Evolutionary conservation across 1,140 invertebrate species (phyloP).

Genomic region (Venturia canescens): DNA sequence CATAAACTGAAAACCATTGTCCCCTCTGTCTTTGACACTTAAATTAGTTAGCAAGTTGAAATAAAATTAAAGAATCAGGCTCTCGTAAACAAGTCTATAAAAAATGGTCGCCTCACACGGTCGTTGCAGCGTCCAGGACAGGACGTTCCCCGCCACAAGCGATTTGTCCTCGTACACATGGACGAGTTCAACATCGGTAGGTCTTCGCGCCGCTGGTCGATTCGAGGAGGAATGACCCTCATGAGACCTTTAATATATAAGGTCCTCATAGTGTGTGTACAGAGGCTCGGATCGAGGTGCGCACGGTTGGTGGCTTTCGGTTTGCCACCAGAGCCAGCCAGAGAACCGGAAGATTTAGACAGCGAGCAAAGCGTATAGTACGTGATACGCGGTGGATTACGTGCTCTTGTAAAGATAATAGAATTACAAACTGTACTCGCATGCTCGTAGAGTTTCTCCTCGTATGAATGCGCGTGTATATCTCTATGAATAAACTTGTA

Average conservation of each 20-base stretch:
- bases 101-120: too few species aligned
- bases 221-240: background rate
- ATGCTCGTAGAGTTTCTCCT: background rate
- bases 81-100: too few species aligned
- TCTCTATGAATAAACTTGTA: background rate
- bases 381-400: constrained; percentile 49
- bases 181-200: too few species aligned
- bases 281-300: background rate
- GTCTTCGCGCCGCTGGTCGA: too few species aligned
- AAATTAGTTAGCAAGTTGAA: too few species aligned
- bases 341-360: constrained; percentile 38
- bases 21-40: too few species aligned
- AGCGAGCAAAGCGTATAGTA: constrained; percentile 39
- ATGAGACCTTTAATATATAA: background rate
- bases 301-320: background rate
- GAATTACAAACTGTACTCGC: constrained; percentile 50
- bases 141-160: too few species aligned
- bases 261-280: background rate
- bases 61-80: too few species aligned
- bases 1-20: too few species aligned
- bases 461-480: background rate
- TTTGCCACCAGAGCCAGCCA: constrained; percentile 14
- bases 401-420: constrained; percentile 54
- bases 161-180: background rate
- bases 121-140: too few species aligned